phyloP scores from a whole-genome alignment of 2,797 vertebrate genomes.

The Erithacus rubecula region DNA sequence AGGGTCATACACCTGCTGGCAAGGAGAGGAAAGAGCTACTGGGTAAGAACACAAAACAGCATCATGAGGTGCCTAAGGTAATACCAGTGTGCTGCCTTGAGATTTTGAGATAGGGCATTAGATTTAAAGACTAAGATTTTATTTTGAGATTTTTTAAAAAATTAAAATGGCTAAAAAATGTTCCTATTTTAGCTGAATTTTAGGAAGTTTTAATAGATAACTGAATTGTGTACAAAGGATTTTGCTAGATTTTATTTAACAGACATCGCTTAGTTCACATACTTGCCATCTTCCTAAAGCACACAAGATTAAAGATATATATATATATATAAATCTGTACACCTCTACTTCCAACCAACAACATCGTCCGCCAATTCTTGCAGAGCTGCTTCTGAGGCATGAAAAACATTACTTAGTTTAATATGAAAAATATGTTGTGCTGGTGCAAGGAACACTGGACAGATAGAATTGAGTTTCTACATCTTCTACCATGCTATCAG shows the following conservation, averaged over 20 bases:
- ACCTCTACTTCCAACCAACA: background rate
- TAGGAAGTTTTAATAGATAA: background rate
- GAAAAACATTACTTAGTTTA: background rate
- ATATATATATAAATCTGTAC: background rate
- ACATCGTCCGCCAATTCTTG: background rate
- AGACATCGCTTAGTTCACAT: background rate
- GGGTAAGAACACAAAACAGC: background rate
- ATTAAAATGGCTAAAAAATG: background rate
- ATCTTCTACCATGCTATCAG: background rate
- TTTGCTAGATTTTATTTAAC: background rate
- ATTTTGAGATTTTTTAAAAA: background rate
- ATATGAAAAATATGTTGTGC: background rate
- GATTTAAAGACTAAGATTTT: background rate
- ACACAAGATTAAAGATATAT: background rate
- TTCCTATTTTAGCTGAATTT: background rate
- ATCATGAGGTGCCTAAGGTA: background rate
- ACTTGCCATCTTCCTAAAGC: background rate
- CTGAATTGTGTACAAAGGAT: background rate
- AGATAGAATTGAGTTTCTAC: background rate
- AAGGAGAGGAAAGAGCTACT: background rate
- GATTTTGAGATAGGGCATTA: background rate
- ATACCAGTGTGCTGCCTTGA: background rate
- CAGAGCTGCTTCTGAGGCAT: background rate
- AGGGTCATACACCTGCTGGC: background rate
- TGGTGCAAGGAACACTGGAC: background rate